These are phyloP conservation scores for Mythimna albipuncta DNA, from an alignment of 2,888 invertebrate genomes.

Conservation along the genomic window DNA sequence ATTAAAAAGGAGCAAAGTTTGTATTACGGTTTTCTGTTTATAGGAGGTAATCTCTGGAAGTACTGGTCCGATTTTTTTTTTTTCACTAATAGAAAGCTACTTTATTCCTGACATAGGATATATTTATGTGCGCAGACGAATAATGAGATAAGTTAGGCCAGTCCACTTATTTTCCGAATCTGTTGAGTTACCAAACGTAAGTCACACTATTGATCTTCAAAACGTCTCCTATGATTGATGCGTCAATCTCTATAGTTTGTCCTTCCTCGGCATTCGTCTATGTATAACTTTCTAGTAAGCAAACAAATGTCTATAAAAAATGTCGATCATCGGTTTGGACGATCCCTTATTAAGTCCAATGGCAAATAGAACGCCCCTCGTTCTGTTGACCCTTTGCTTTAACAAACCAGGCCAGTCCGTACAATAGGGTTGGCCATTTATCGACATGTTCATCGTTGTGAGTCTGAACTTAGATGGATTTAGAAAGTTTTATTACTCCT, in stretches of 20 bases:
- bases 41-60: too few relatives aligned
- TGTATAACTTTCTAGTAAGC: neutral
- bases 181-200: too few relatives aligned
- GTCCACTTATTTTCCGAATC: too few relatives aligned
- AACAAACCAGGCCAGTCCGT: slow-evolving; percentile 63
- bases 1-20: too few relatives aligned
- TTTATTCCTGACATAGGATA: too few relatives aligned
- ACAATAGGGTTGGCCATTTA: slow-evolving; percentile 41
- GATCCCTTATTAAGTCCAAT: slow-evolving; percentile 66
- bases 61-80: too few relatives aligned
- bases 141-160: too few relatives aligned
- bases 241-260: neutral
- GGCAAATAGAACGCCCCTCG: slow-evolving; percentile 67
- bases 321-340: slow-evolving; percentile 43
- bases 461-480: neutral
- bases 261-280: neutral
- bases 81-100: too few relatives aligned
- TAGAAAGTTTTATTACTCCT: slow-evolving; percentile 6
- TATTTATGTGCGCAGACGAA: too few relatives aligned
- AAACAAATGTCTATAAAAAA: slow-evolving; percentile 45
- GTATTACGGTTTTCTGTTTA: too few relatives aligned
- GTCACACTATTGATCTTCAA: too few relatives aligned
- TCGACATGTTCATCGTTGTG: neutral
- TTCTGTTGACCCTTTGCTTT: slow-evolving; percentile 67
- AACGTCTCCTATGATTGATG: too few relatives aligned